A percentile compares a stretch with the other conserved stretches of the same genome.
phyloP scores from a whole-genome alignment of 2,113 vertebrate species.

The Saimiri boliviensis region DNA sequence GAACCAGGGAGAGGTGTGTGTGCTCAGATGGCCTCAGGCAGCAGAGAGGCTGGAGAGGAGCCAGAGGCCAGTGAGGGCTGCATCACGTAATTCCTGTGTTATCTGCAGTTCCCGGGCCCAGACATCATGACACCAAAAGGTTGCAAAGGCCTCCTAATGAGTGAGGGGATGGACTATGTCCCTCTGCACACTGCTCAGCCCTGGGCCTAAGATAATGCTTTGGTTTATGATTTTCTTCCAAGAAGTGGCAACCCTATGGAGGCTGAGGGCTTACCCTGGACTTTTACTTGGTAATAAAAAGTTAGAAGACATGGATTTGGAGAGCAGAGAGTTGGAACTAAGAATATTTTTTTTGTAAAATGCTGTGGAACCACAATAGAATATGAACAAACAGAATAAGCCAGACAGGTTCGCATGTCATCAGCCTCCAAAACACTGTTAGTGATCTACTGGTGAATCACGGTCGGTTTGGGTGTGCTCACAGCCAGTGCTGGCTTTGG shows the following conservation, averaged over 20 bases:
- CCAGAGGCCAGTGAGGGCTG: accelerated
- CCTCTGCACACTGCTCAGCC: accelerated
- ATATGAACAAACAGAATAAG: constrained; percentile 54
- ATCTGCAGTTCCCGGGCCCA: neutral
- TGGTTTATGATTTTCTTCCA: neutral
- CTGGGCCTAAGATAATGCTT: accelerated
- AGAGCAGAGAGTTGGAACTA: constrained; percentile 43
- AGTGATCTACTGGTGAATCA: constrained; percentile 71
- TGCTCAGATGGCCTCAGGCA: accelerated
- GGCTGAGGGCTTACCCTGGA: neutral
- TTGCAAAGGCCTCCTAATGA: neutral
- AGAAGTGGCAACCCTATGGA: neutral
- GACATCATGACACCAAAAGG: neutral
- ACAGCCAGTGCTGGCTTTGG: constrained; percentile 39
- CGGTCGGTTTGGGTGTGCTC: constrained; percentile 58
- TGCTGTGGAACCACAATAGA: constrained; percentile 46
- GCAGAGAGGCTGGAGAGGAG: neutral
- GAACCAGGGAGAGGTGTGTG: accelerated
- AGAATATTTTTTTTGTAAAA: constrained; percentile 55
- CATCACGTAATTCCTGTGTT: neutral
- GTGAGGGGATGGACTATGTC: neutral
- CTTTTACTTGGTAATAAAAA: neutral
- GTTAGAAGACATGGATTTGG: neutral
- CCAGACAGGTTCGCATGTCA: constrained; percentile 64
- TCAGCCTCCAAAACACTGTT: constrained; percentile 53